These are phyloP conservation scores for Microctonus hyperodae DNA, from an alignment of 2,888 invertebrate genomes.

Conservation along the genomic window DNA sequence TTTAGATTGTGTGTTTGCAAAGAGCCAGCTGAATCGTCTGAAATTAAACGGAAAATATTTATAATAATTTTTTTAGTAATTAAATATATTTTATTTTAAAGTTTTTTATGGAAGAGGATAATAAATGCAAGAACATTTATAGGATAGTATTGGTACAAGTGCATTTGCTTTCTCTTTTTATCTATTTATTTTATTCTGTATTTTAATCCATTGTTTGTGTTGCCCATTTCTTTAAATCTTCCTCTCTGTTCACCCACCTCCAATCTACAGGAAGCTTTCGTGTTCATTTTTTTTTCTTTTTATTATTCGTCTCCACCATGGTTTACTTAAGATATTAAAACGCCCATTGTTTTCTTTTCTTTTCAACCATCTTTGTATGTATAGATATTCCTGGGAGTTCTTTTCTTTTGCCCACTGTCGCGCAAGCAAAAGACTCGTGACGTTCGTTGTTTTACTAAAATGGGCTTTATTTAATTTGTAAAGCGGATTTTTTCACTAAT, in stretches of 20 bases:
- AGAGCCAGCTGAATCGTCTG: not conserved
- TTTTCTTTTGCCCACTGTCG: constrained; percentile 15
- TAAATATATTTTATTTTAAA: not conserved
- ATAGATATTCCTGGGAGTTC: constrained; percentile 17
- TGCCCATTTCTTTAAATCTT: constrained; percentile 40
- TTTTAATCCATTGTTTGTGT: constrained; percentile 60
- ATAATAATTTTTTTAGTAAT: not conserved
- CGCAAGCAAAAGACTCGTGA: constrained; percentile 1
- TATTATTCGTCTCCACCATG: constrained; percentile 45
- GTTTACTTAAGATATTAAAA: constrained; percentile 64
- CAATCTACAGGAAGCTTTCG: constrained; percentile 24
- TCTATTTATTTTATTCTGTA: constrained; percentile 38
- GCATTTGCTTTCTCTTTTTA: constrained; percentile 21
- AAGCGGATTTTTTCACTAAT: constrained; percentile 63
- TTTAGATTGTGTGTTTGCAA: not conserved
- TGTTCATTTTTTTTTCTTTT: constrained; percentile 46
- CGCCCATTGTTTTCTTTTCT: constrained; percentile 43
- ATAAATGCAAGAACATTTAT: not conserved
- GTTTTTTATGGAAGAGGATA: not conserved
- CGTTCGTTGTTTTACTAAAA: constrained; percentile 49
- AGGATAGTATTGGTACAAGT: not conserved
- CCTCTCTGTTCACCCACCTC: constrained; percentile 19
- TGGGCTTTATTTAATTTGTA: constrained; percentile 61
- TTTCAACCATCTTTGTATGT: constrained; percentile 25
- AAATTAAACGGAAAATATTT: not conserved